Evolutionary conservation across 1,140 invertebrate genomes (phyloP).

Genomic region (Lutraria rhynchaena): DNA sequence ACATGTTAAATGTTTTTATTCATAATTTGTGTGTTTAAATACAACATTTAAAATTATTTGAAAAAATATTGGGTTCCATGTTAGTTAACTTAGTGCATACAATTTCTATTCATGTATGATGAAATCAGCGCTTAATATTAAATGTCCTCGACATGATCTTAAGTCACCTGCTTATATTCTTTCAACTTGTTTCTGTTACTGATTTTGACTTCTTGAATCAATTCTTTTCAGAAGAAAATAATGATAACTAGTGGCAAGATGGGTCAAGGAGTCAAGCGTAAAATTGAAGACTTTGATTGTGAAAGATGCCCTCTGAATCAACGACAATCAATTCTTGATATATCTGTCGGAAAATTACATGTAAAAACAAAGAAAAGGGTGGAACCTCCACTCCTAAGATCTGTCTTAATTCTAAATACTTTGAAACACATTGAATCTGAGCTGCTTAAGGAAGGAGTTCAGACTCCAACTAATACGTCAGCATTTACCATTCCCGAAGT

Average conservation of each 20-base stretch:
- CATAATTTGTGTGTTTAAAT: too few relatives aligned
- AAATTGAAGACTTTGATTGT: slow-evolving; percentile 68
- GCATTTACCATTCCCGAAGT: slow-evolving; percentile 56
- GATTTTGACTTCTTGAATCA: not conserved
- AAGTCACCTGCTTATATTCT: too few relatives aligned
- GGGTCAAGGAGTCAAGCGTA: slow-evolving; percentile 71
- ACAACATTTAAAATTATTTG: too few relatives aligned
- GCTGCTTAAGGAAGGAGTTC: slow-evolving; percentile 90
- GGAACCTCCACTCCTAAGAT: slow-evolving; percentile 94
- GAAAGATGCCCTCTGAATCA: slow-evolving; percentile 80
- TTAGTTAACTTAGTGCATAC: too few relatives aligned
- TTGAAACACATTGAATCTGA: slow-evolving; percentile 94
- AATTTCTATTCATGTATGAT: too few relatives aligned
- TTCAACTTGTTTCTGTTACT: slow-evolving; percentile 1
- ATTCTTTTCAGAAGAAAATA: slow-evolving; percentile 17
- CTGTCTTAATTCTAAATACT: slow-evolving; percentile 97
- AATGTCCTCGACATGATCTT: too few relatives aligned
- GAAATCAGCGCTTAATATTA: too few relatives aligned
- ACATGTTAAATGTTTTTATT: too few relatives aligned
- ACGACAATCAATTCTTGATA: slow-evolving; percentile 93
- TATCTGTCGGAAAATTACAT: slow-evolving; percentile 96
- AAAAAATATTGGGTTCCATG: too few relatives aligned
- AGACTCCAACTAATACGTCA: slow-evolving; percentile 66
- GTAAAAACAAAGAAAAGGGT: slow-evolving; percentile 81
- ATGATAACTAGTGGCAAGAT: slow-evolving; percentile 25